Evolutionary conservation across 2,113 vertebrate genomes (phyloP).

Genomic region (Scortum barcoo): DNA sequence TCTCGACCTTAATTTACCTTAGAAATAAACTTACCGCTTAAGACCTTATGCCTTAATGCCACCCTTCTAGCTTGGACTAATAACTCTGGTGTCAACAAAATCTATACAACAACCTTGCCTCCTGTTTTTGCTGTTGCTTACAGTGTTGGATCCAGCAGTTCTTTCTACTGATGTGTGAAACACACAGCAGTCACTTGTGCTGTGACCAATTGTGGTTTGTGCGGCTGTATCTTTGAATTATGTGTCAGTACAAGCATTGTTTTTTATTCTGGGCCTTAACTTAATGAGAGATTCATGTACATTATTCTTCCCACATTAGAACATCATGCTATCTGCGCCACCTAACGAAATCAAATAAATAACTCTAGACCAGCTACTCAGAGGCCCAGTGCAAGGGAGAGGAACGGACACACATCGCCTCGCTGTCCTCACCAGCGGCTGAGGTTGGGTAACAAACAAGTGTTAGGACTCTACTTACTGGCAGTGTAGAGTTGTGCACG

Average conservation of each 20-base stretch:
- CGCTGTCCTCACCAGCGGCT: constrained; percentile 1
- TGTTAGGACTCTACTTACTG: background rate
- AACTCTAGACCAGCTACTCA: background rate
- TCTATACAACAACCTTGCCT: no score
- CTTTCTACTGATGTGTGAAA: no score
- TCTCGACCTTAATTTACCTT: background rate
- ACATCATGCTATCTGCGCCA: constrained; percentile 8
- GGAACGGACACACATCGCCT: background rate
- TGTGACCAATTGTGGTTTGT: background rate
- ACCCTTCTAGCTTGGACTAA: background rate
- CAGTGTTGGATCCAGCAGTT: no score
- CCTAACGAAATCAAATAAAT: constrained; percentile 1
- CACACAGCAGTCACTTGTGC: background rate
- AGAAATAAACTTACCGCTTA: background rate
- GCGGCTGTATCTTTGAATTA: background rate
- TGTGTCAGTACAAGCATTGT: background rate
- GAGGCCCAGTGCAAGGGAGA: background rate
- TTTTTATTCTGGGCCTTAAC: background rate
- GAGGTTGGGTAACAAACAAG: constrained; percentile 5
- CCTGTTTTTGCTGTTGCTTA: no score
- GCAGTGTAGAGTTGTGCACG: background rate
- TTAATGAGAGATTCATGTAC: background rate
- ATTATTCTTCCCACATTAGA: background rate
- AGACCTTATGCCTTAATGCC: background rate
- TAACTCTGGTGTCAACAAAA: no score